Evolutionary conservation across 2,888 invertebrate genomes (phyloP).

Genomic region (Acronicta psi): DNA sequence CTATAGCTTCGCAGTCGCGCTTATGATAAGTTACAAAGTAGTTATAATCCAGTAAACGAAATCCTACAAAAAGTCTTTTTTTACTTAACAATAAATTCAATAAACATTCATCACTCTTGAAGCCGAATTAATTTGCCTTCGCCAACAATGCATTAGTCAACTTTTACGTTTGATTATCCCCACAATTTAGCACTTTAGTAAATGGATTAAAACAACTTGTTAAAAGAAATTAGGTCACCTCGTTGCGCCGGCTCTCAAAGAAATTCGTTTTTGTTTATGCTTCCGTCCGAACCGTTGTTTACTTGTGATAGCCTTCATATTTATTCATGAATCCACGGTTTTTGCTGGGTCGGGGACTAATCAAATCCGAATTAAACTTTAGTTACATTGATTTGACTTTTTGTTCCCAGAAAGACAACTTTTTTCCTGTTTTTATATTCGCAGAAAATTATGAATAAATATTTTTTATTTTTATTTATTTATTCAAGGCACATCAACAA

Average conservation of each 20-base stretch:
- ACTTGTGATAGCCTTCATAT: conserved; percentile 59
- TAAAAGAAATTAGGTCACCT: conserved; percentile 71
- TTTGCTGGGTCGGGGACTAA: conserved; percentile 43
- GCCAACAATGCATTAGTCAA: conserved; percentile 27
- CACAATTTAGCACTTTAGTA: conserved; percentile 69
- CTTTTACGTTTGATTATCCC: conserved; percentile 66
- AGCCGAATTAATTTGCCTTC: conserved; percentile 34
- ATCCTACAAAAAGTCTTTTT: neutral
- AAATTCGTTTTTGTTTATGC: conserved; percentile 60
- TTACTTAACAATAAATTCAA: conserved; percentile 25
- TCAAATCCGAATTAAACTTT: conserved; percentile 51
- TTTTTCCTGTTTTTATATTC: conserved; percentile 27
- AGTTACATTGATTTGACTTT: conserved; percentile 47
- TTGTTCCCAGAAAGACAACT: conserved; percentile 19
- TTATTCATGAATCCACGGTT: conserved; percentile 63
- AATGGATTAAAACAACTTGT: conserved; percentile 78
- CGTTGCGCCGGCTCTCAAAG: conserved; percentile 47
- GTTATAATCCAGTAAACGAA: neutral
- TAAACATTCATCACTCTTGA: conserved; percentile 18
- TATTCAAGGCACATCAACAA: too few relatives aligned
- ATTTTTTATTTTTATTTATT: too few relatives aligned
- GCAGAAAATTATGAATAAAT: neutral
- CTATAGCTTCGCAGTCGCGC: too few relatives aligned
- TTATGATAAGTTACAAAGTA: too few relatives aligned
- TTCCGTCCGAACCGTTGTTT: conserved; percentile 60